Percentiles rank a stretch among this genome's conserved stretches.
Conservation (phyloP, 2,888 invertebrate species). For the Orthosia gothica region DNA sequence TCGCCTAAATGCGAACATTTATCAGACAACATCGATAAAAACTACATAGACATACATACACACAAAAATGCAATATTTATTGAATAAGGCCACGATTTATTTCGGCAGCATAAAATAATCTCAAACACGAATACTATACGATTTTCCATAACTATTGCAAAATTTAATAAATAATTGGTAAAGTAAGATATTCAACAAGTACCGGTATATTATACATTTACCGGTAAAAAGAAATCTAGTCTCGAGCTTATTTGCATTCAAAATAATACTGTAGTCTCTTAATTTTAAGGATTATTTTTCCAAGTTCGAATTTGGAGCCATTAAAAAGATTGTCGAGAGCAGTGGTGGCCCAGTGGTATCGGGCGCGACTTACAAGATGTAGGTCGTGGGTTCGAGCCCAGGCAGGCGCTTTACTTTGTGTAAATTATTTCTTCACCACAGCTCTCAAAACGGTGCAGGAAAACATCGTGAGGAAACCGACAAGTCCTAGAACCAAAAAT, state of each 20-base stretch:
- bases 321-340: constrained; percentile 1
- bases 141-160: background rate
- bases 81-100: constrained; percentile 15
- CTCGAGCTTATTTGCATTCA: background rate
- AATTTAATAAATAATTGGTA: constrained; percentile 9
- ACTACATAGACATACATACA: no score
- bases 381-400: no score
- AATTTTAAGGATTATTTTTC: constrained; percentile 5
- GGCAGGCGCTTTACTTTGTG: no score
- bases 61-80: constrained; percentile 14
- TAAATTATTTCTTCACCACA: no score
- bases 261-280: constrained; percentile 1
- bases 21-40: background rate
- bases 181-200: background rate
- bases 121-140: constrained; percentile 29
- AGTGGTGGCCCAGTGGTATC: no score
- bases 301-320: background rate
- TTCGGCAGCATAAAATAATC: constrained; percentile 31
- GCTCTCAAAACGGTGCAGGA: no score
- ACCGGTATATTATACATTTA: background rate
- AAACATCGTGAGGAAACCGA: no score
- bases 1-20: constrained; percentile 10
- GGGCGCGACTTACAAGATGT: no score
- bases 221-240: background rate
- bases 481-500: no score